A percentile compares a stretch with the other conserved stretches of the same genome.
These are phyloP conservation scores for Dicentrarchus labrax DNA, from an alignment of 2,113 vertebrate species.

Conservation along the genomic window DNA sequence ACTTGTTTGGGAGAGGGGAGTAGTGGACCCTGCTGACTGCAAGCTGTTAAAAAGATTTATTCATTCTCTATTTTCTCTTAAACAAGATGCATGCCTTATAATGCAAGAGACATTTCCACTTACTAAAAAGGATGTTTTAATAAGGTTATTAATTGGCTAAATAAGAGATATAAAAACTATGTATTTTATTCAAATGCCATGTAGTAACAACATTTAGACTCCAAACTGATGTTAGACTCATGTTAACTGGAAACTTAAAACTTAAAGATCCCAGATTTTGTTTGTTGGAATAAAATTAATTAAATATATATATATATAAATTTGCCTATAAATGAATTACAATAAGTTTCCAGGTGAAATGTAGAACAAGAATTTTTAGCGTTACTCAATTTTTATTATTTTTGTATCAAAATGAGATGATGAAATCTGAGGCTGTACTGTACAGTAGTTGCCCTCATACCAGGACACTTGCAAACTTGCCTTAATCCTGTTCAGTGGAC, in stretches of 20 bases:
- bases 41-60: slow-evolving; percentile 45
- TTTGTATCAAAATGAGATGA: slow-evolving; percentile 57
- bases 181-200: slow-evolving; percentile 10
- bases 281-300: neutral
- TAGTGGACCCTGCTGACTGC: slow-evolving; percentile 37
- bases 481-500: slow-evolving; percentile 77
- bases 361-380: slow-evolving; percentile 20
- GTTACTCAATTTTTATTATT: slow-evolving; percentile 53
- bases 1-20: slow-evolving; percentile 29
- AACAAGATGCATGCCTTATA: slow-evolving; percentile 59
- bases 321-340: neutral
- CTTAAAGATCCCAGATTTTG: neutral
- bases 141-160: slow-evolving; percentile 20
- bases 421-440: slow-evolving; percentile 44
- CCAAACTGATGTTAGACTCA: no score
- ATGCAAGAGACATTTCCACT: slow-evolving; percentile 33
- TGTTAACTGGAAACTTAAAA: neutral
- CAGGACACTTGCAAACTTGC: slow-evolving; percentile 77
- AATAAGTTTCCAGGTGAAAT: neutral
- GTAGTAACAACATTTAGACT: neutral
- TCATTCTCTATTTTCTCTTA: slow-evolving; percentile 38
- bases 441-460: slow-evolving; percentile 44
- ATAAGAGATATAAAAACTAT: neutral
- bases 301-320: neutral
- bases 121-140: slow-evolving; percentile 8